Conservation (phyloP, 2,888 invertebrate species). For the Ceraclea dissimilis region DNA sequence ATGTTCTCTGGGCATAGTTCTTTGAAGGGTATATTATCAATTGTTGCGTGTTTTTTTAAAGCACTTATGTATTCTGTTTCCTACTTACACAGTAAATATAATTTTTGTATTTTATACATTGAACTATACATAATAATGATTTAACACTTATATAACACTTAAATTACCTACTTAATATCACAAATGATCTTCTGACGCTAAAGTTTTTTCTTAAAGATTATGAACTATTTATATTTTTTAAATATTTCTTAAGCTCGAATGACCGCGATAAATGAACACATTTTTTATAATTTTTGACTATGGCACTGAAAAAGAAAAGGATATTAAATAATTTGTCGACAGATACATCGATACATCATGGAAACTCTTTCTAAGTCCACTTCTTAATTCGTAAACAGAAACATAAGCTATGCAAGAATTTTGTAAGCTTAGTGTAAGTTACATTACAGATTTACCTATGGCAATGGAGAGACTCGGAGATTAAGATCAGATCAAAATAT, state of each 20-base stretch:
- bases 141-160: no score
- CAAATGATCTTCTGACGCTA: constrained; percentile 6
- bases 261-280: constrained; percentile 19
- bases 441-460: no score
- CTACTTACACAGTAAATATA: not conserved
- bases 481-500: no score
- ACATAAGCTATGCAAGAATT: no score
- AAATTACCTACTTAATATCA: constrained; percentile 11
- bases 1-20: not conserved
- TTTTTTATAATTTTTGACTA: constrained; percentile 7
- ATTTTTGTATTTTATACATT: no score
- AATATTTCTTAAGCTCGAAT: constrained; percentile 16
- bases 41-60: not conserved
- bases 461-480: no score
- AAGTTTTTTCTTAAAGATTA: not conserved
- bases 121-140: no score
- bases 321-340: no score
- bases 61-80: not conserved
- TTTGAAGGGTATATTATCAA: not conserved
- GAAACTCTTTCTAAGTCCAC: no score
- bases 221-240: not conserved
- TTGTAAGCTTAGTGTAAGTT: no score
- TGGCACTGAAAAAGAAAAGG: not conserved
- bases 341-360: no score
- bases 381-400: no score